Evolutionary conservation across 2,797 vertebrate genomes (phyloP).

Genomic region (Amblyopsis hoosieri): DNA sequence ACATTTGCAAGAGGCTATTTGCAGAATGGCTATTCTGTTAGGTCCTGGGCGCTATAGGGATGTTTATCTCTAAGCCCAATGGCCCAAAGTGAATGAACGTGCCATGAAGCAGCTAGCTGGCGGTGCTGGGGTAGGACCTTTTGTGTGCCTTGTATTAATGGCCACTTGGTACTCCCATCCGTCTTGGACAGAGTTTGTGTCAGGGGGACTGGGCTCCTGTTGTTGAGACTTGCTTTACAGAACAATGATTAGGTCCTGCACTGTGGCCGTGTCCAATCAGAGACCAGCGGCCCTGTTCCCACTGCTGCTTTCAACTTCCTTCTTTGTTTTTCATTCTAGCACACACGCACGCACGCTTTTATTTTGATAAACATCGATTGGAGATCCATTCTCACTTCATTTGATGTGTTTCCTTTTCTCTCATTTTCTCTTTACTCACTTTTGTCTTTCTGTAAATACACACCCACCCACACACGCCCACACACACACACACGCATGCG

Average conservation of each 20-base stretch:
- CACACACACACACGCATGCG: background rate
- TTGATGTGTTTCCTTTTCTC: background rate
- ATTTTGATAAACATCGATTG: background rate
- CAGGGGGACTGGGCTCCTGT: too few relatives aligned
- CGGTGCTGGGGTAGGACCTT: constrained; percentile 33
- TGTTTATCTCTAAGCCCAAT: too few relatives aligned
- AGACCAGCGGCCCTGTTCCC: constrained; percentile 2
- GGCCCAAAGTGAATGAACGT: constrained; percentile 29
- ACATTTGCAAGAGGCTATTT: background rate
- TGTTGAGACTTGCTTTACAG: too few relatives aligned
- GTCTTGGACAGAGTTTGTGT: too few relatives aligned
- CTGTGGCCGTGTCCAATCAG: too few relatives aligned
- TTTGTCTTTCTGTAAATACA: background rate
- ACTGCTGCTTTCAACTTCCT: background rate
- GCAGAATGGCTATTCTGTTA: too few relatives aligned
- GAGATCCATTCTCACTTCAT: background rate
- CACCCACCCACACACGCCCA: too few relatives aligned
- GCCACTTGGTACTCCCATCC: constrained; percentile 29
- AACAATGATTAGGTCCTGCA: too few relatives aligned
- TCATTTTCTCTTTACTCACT: constrained; percentile 1
- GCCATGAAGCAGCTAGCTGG: constrained; percentile 29
- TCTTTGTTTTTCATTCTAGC: constrained; percentile 13
- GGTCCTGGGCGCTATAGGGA: too few relatives aligned
- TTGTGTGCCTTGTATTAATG: constrained; percentile 33
- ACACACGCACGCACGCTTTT: background rate